These are phyloP conservation scores for Popillia japonica DNA, from an alignment of 1,140 invertebrate genomes.

Conservation along the genomic window DNA sequence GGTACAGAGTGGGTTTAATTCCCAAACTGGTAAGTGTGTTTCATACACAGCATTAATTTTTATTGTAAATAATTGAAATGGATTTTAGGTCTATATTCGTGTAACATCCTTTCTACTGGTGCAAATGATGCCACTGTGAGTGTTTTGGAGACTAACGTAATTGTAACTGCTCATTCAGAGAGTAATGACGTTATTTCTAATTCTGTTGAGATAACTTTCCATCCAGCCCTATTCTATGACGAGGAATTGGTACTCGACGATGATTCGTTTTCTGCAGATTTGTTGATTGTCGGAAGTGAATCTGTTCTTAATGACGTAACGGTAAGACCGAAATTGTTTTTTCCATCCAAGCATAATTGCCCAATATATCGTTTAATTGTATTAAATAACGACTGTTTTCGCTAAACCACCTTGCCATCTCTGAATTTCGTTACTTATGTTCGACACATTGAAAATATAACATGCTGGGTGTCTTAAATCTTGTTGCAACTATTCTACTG, in stretches of 20 bases:
- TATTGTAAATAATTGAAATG: not conserved
- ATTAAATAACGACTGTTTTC: no score
- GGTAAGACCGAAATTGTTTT: no score
- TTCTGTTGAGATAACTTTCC: conserved; percentile 50
- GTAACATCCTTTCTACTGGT: conserved; percentile 49
- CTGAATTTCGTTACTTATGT: no score
- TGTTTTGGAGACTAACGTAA: conserved; percentile 48
- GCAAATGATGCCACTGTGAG: conserved; percentile 45
- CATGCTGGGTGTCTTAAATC: no score
- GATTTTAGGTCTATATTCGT: conserved; percentile 56
- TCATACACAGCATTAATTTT: not conserved
- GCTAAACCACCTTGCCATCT: no score
- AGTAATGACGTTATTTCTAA: conserved; percentile 50
- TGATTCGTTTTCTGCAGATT: conserved; percentile 44
- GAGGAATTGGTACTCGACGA: conserved; percentile 47
- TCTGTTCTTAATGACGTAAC: conserved; percentile 50
- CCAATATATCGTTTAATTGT: no score
- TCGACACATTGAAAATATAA: no score
- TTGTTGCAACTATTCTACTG: no score
- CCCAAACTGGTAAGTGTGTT: conserved; percentile 48
- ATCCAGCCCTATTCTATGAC: conserved; percentile 49
- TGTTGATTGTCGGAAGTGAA: conserved; percentile 50
- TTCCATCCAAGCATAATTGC: no score
- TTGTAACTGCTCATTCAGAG: conserved; percentile 48
- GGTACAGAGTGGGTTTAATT: conserved; percentile 52